Evolutionary conservation across 2,797 vertebrate species (phyloP).

Genomic region (Tadarida brasiliensis): DNA sequence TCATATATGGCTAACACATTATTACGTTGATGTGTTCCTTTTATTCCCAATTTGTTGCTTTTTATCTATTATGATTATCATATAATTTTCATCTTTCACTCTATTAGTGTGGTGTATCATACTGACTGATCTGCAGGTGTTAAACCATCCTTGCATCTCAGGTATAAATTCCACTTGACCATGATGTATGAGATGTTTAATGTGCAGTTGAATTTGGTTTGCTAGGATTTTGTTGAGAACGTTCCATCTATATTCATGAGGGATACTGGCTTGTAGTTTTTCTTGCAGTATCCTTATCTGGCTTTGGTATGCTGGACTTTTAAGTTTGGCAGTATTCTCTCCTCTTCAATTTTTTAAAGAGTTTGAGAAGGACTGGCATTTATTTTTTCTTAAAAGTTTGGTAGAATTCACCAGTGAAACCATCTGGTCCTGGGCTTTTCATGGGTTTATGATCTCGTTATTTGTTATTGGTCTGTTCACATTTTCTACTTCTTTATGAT

Average conservation of each 20-base stretch:
- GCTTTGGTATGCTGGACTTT: not conserved
- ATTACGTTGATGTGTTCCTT: not conserved
- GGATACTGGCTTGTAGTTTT: not conserved
- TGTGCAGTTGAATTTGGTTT: slow-evolving; percentile 6
- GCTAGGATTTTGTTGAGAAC: slow-evolving; percentile 5
- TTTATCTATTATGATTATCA: not conserved
- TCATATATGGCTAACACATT: not conserved
- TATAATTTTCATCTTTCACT: slow-evolving; percentile 1
- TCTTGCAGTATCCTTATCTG: not conserved
- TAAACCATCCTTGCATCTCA: not conserved
- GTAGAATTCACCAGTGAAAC: slow-evolving; percentile 30
- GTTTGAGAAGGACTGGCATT: slow-evolving; percentile 16
- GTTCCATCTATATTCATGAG: not conserved
- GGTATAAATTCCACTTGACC: not conserved
- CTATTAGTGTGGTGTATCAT: not conserved
- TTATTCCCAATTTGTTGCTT: not conserved
- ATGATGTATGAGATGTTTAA: not conserved
- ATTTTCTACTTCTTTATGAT: slow-evolving; percentile 18
- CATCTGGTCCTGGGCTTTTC: not conserved
- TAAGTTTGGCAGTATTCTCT: not conserved
- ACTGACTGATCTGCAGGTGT: not conserved
- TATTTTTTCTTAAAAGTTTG: not conserved
- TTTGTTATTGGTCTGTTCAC: not conserved
- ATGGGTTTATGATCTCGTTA: not conserved
- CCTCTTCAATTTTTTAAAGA: not conserved